phyloP scores from a whole-genome alignment of 2,113 vertebrate species.

The Oryzias melastigma region DNA sequence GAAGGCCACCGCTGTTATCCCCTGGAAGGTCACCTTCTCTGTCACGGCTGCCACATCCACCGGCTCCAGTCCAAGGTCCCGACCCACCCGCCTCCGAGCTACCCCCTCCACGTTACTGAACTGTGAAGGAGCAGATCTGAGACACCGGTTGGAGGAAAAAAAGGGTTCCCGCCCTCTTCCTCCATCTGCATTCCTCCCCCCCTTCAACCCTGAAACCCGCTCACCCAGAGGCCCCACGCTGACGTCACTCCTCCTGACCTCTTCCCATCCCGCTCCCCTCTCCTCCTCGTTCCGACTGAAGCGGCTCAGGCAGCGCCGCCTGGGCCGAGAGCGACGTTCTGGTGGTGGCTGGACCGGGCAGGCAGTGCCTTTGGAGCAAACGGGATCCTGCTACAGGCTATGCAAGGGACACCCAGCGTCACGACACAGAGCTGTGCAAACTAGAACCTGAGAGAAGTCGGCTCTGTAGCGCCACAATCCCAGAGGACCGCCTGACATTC shows the following conservation, averaged over 20 bases:
- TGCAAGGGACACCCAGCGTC: slow-evolving; percentile 54
- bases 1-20: slow-evolving; percentile 97
- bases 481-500: slow-evolving; percentile 59
- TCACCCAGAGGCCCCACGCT: slow-evolving; percentile 57
- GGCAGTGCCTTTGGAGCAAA: slow-evolving; percentile 59
- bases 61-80: slow-evolving; percentile 81
- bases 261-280: slow-evolving; percentile 39
- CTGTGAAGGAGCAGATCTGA: slow-evolving; percentile 78
- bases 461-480: slow-evolving; percentile 46
- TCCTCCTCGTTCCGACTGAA: slow-evolving; percentile 52
- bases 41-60: slow-evolving; percentile 92
- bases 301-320: slow-evolving; percentile 22
- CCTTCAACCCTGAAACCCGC: slow-evolving; percentile 43
- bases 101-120: slow-evolving; percentile 91
- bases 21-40: slow-evolving; percentile 90
- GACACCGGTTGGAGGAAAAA: slow-evolving; percentile 34
- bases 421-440: slow-evolving; percentile 29
- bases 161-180: slow-evolving; percentile 16
- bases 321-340: slow-evolving; percentile 39
- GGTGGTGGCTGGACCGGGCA: slow-evolving; percentile 42
- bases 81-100: slow-evolving; percentile 78
- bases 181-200: slow-evolving; percentile 32
- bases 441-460: background rate
- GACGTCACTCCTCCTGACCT: slow-evolving; percentile 59
- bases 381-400: slow-evolving; percentile 55